A percentile compares a stretch with the other conserved stretches of the same genome.
Evolutionary conservation across 2,113 vertebrate species (phyloP).

Genomic region (Anarrhichthys ocellatus): DNA sequence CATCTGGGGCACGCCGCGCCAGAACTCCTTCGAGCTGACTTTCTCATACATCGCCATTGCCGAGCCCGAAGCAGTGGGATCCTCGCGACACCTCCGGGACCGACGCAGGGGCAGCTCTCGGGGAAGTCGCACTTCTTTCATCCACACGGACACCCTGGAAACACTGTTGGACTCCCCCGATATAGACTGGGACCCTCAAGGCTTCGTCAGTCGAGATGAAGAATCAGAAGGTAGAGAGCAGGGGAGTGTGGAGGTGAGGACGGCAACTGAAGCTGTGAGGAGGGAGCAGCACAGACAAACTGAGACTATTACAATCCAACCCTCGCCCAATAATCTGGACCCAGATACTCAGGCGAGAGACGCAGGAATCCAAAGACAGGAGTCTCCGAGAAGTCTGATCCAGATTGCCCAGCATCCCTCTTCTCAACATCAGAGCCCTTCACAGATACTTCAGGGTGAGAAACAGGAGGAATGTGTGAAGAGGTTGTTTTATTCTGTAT

Average conservation of each 20-base stretch:
- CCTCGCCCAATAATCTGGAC: conserved; percentile 45
- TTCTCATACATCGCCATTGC: conserved; percentile 91
- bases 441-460: conserved; percentile 65
- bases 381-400: conserved; percentile 14
- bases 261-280: not conserved
- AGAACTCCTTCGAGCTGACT: conserved; percentile 87
- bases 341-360: conserved; percentile 55
- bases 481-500: conserved; percentile 7
- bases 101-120: conserved; percentile 71
- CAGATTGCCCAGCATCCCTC: conserved; percentile 34
- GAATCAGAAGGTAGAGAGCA: conserved; percentile 52
- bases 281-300: conserved; percentile 39
- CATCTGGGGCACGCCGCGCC: conserved; percentile 88
- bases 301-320: conserved; percentile 55
- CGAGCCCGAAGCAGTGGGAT: conserved; percentile 74
- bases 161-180: conserved; percentile 79
- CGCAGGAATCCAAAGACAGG: conserved; percentile 49
- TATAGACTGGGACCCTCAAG: conserved; percentile 79
- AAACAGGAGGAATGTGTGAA: not conserved
- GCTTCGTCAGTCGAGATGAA: conserved; percentile 62
- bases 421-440: conserved; percentile 52
- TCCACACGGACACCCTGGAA: conserved; percentile 81
- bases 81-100: conserved; percentile 72
- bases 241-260: conserved; percentile 27
- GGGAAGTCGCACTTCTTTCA: conserved; percentile 68